Conservation (phyloP, 1,140 invertebrate species). For the Leptinotarsa defecta region DNA sequence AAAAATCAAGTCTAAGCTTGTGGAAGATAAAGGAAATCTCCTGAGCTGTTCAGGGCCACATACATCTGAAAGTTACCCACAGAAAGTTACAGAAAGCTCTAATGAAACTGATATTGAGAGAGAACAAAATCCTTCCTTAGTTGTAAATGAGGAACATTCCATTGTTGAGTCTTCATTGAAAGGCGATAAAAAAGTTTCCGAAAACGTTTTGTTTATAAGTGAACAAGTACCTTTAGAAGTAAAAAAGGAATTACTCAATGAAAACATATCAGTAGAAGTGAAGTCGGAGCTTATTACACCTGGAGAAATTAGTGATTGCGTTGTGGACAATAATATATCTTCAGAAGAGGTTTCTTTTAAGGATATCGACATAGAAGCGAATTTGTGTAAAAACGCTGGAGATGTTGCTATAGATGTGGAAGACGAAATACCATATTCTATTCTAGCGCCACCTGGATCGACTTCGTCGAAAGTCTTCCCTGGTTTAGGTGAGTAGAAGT, state of each 20-base stretch:
- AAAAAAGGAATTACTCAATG: neutral
- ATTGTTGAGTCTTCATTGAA: neutral
- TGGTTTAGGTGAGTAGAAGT: slow-evolving; percentile 8
- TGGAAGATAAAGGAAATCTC: neutral
- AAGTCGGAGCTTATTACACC: neutral
- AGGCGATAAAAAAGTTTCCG: neutral
- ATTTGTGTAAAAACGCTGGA: neutral
- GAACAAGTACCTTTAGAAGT: neutral
- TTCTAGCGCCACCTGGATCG: slow-evolving; percentile 14
- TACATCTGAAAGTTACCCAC: neutral
- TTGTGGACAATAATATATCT: neutral
- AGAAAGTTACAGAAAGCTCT: neutral
- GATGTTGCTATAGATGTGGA: slow-evolving; percentile 14
- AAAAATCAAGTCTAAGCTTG: neutral
- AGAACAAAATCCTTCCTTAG: neutral
- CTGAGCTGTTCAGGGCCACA: neutral
- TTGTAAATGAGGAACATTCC: neutral
- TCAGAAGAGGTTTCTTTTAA: neutral
- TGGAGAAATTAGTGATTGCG: neutral
- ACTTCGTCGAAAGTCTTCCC: slow-evolving; percentile 7
- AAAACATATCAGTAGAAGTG: neutral
- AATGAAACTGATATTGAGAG: neutral
- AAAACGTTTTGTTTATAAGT: neutral
- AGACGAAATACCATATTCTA: neutral
- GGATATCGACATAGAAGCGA: neutral